These are phyloP conservation scores for Theonella swinhoei DNA, from an alignment of 37 sponge, comb jelly and placozoan species.

Conservation along the genomic window DNA sequence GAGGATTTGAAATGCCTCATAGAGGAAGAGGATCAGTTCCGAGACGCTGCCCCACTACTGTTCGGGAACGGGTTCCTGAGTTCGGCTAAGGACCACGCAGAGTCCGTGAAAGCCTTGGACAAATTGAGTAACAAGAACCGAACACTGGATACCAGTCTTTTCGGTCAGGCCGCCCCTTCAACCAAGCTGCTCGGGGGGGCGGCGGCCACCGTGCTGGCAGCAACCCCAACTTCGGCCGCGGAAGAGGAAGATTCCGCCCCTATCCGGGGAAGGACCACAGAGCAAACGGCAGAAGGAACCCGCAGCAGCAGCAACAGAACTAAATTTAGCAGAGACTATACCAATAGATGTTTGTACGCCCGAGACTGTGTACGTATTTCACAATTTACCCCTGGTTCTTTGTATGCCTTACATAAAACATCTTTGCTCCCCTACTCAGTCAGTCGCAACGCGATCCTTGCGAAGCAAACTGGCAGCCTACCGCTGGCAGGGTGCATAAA, in stretches of 20 bases:
- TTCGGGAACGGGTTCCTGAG: constrained; percentile 30
- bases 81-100: constrained; percentile 9
- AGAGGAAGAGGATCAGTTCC: no score
- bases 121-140: no score
- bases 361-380: neutral
- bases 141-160: no score
- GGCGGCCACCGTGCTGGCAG: no score
- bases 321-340: no score
- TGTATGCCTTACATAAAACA: neutral
- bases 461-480: no score
- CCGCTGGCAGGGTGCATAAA: constrained; percentile 12
- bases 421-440: no score
- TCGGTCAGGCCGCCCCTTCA: constrained; percentile 22
- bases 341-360: no score
- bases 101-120: constrained; percentile 1
- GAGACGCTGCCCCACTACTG: neutral
- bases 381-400: neutral
- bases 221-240: constrained; percentile 1
- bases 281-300: neutral
- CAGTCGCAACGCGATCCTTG: no score
- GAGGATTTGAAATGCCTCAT: no score
- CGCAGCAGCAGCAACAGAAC: no score
- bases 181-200: neutral
- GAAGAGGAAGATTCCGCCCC: constrained; percentile 10
- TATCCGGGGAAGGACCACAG: neutral